These are phyloP conservation scores for Lymantria dispar DNA, from an alignment of 2,888 invertebrate genomes.

Conservation along the genomic window DNA sequence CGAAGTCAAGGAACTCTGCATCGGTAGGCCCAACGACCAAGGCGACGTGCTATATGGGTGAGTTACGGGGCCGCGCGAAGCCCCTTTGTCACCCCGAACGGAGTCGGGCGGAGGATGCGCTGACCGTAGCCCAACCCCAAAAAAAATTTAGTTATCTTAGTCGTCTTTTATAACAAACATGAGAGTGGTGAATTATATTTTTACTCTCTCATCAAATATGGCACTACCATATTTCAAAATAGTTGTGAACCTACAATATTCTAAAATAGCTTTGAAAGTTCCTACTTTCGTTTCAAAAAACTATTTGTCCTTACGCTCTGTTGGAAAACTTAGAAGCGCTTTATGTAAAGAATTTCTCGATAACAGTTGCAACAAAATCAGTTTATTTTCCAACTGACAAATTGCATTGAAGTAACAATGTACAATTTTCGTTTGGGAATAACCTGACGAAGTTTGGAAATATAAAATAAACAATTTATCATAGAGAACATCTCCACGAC, in stretches of 20 bases:
- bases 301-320: constrained; percentile 45
- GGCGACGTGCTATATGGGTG: too few relatives aligned
- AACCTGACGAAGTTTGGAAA: constrained; percentile 56
- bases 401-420: constrained; percentile 72
- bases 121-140: too few relatives aligned
- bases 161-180: neutral
- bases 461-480: constrained; percentile 31
- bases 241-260: neutral
- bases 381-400: constrained; percentile 74
- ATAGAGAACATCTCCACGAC: too few relatives aligned
- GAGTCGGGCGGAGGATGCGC: too few relatives aligned
- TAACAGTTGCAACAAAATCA: constrained; percentile 77
- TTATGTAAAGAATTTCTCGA: constrained; percentile 68
- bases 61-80: too few relatives aligned
- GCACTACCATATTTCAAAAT: neutral
- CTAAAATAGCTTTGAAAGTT: constrained; percentile 18
- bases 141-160: neutral
- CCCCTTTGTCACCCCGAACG: too few relatives aligned
- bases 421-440: constrained; percentile 64
- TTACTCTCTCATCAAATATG: neutral
- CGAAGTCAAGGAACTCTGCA: too few relatives aligned
- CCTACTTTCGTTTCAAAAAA: constrained; percentile 41
- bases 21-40: too few relatives aligned
- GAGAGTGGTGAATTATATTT: neutral
- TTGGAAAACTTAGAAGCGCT: constrained; percentile 55